These are phyloP conservation scores for Grallaria varia DNA, from an alignment of 2,113 vertebrate genomes.

Conservation along the genomic window DNA sequence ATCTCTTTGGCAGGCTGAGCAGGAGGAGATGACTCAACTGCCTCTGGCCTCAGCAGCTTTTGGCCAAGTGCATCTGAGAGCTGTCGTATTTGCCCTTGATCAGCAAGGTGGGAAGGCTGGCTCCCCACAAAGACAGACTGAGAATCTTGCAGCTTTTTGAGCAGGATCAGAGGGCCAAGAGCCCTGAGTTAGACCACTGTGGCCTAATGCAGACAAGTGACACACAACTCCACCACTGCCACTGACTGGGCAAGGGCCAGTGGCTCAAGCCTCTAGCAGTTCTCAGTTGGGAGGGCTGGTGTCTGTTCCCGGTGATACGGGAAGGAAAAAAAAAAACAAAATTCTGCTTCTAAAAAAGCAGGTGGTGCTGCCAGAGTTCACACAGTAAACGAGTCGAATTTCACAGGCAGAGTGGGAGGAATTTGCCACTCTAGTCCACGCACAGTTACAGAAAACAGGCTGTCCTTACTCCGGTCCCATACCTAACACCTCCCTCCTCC, in stretches of 20 bases:
- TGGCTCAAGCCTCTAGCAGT: not conserved
- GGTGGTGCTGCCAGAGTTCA: constrained; percentile 74
- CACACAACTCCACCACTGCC: not conserved
- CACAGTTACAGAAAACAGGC: constrained; percentile 32
- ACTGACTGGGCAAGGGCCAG: not conserved
- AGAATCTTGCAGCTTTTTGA: not conserved
- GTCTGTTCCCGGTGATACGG: constrained; percentile 55
- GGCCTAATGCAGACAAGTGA: not conserved
- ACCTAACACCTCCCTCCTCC: constrained; percentile 69
- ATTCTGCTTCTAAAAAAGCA: constrained; percentile 74
- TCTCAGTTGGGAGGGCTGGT: constrained; percentile 12
- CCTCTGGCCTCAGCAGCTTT: constrained; percentile 74
- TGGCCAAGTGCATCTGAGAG: constrained; percentile 69
- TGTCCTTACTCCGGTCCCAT: constrained; percentile 67
- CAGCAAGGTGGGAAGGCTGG: constrained; percentile 37
- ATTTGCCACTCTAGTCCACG: constrained; percentile 54
- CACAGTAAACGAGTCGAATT: constrained; percentile 75
- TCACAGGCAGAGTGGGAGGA: constrained; percentile 73
- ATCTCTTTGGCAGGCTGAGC: constrained; percentile 65
- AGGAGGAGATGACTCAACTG: constrained; percentile 62
- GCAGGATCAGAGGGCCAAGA: not conserved
- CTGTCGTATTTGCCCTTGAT: constrained; percentile 11
- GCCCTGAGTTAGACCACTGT: not conserved
- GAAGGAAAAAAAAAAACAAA: constrained; percentile 28
- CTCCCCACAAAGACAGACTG: constrained; percentile 41